Base-by-base conservation (phyloP, 2,113 vertebrate species). In the Cervus canadensis region DNA sequence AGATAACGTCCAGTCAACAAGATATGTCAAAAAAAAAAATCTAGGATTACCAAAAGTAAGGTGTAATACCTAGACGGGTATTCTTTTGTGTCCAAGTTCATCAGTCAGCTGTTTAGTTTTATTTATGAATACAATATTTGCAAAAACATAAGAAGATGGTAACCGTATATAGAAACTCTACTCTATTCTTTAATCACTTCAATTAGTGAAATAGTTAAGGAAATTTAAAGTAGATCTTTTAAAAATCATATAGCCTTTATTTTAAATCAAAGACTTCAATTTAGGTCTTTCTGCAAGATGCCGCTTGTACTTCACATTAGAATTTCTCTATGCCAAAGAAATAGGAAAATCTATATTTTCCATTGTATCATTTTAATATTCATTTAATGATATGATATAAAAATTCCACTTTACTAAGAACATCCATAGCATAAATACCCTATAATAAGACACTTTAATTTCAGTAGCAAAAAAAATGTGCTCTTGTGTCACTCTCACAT, bases 351-450 rank as follows among this genome's bases (percentile, higher is more conserved):
- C 98, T 86, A 98, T 98, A 98, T 95, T 98, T 98, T 71, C 94
- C 98, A 98, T 97, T 98, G 94, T 95, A 98, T 88, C 97, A 98
- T 96, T 98, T 98, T 98, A 98, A 98, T 98, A 98, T 98, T 98
- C 97, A 94, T 96, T 98, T 98, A 99, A 99, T 98, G 96, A 95
- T 96, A 98, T 3, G 81, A 84, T 97, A 98, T 98, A 98, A 99
- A 99, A 98, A 97, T 97, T 79, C 90, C 94, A 98, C 97, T 98
- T 97, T 98, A 92, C 97, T 98, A 97, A 98, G 97, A 88, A 96
- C 84, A 97, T 82, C 16, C 67, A 92, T 94, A 94, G 90, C 95
- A 99, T 98, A 98, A 99, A 98, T 98, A 98, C 81, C 87, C 64
- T 84, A 28, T 95, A 96, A 97, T 96, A 92, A 97, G 98, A 98